Conservation (phyloP, 2,888 invertebrate genomes). For the Unio pictorum region DNA sequence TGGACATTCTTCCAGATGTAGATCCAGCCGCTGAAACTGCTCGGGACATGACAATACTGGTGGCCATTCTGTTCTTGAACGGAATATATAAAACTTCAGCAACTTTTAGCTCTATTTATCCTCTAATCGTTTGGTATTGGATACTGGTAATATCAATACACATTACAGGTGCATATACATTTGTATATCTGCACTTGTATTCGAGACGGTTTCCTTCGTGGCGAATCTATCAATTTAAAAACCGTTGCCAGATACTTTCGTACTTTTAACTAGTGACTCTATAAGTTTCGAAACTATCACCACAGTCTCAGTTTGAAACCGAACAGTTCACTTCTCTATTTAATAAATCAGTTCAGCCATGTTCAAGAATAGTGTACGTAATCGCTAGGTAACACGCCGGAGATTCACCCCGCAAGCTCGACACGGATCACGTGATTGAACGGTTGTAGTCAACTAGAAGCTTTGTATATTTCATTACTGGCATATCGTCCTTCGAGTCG, state of each 20-base stretch:
- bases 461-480: slow-evolving; percentile 12
- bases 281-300: neutral
- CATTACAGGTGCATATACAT: no score
- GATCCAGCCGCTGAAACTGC: slow-evolving; percentile 21
- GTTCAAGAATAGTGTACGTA: slow-evolving; percentile 40
- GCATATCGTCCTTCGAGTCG: no score
- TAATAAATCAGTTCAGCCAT: neutral
- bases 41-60: slow-evolving; percentile 25
- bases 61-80: slow-evolving; percentile 20
- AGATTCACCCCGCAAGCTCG: no score
- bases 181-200: slow-evolving; percentile 1
- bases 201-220: neutral
- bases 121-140: no score
- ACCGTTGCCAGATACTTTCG: neutral
- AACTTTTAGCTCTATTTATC: no score
- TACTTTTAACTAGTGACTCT: neutral
- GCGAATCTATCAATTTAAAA: slow-evolving; percentile 1
- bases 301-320: no score
- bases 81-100: no score
- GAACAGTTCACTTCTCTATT: neutral
- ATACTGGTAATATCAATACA: no score
- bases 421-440: slow-evolving; percentile 20
- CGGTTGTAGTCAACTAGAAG: slow-evolving; percentile 13
- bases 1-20: slow-evolving; percentile 29
- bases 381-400: slow-evolving; percentile 42